Evolutionary conservation across 2,797 vertebrate genomes (phyloP), one percentile per base, ranked within the genome.

Genomic region (Meda fulgida): DNA sequence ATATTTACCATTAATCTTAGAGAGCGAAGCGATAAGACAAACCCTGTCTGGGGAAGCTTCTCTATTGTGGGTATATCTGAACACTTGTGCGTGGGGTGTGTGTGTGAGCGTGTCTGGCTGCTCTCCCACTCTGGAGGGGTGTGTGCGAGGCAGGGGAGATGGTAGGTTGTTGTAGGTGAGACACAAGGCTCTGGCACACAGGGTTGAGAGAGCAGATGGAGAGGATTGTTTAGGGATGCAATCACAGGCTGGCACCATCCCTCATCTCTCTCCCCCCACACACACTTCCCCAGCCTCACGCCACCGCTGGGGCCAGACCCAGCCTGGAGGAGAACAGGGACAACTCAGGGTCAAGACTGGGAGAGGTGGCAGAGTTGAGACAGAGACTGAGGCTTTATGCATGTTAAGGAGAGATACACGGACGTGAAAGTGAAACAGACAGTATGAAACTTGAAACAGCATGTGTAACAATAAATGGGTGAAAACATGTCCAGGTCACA

Each of bases 141-240:
- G 84, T 73, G 87, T 86, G 85, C 84, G 23, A 86, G 79, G 86
- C 84, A 85, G 71, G 88, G 88, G 83, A 87, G 89, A 85, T 89
- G 88, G 78, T 88, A 86, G 88, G 85, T 75, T 85, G 87, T 78
- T 76, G 84, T 87, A 86, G 87, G 87, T 88, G 85, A 89, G 87
- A 86, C 88, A 88, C 89, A 87, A 87, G 84, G 89, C 85, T 82
- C 84, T 89, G 88, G 88, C 85, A 86, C 69, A 19, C 60, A 21
- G 72, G 87, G 80, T 76, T 79, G 38, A 86, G 51, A 66, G 87
- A 92, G 88, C 92, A 92, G 91, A 92, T 91, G 91, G 90, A 80
- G 84, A 89, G 87, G 71, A 89, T 90, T 92, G 90, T 89, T 91
- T 89, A 83, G 84, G 90, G 84, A 82, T 88, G 87, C 86, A 90